Base-by-base conservation (phyloP, 1,140 invertebrate species). In the Diploscapter pachys region DNA sequence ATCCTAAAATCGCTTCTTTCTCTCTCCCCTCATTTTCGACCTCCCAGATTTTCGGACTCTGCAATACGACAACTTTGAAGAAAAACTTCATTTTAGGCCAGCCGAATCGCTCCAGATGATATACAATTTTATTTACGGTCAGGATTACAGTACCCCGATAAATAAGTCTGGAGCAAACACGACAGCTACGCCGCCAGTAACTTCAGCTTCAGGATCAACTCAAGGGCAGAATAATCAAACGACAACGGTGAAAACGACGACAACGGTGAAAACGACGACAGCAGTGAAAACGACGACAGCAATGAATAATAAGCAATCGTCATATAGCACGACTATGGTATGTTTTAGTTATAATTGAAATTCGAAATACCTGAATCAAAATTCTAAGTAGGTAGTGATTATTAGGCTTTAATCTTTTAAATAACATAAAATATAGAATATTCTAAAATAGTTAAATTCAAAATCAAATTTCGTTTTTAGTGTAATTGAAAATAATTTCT, bases 21-120 rank as follows among this genome's bases (percentile, higher is more conserved):
- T n/a, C n/a, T n/a, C 6, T 6, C 63, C 1, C 63, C 6, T 5
- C 6, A 8, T 52, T 55, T n/a, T 68, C 8, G 13, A 11, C 50
- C 11, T 6, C 9, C 53, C 52, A 68, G 48, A 53, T 68, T 68
- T 52, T 54, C 66, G 5, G 2, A 68, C 6, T 52, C 11, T 68
- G 6, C 53, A 52, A 48, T 6, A 9, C 57, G 66, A 11, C 2
- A 68, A 6, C 0, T 5, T 68, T 5, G 56, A 68, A 53, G 66
- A 2, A 68, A 55, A 9, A 1, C 52, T 52, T 68, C 66, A 68
- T 55, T 55, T 5, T 53, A 11, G 66, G 11, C 66, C 66, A 5
- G 48, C 51, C 1, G 52, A 52, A 69, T 57, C 66, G 48, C 73
- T 74, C 50, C 73, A 74, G 48, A 68, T 74, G 73, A 63, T 74